phyloP scores from a whole-genome alignment of 2,888 invertebrate genomes.

The Nomada goodeniana region DNA sequence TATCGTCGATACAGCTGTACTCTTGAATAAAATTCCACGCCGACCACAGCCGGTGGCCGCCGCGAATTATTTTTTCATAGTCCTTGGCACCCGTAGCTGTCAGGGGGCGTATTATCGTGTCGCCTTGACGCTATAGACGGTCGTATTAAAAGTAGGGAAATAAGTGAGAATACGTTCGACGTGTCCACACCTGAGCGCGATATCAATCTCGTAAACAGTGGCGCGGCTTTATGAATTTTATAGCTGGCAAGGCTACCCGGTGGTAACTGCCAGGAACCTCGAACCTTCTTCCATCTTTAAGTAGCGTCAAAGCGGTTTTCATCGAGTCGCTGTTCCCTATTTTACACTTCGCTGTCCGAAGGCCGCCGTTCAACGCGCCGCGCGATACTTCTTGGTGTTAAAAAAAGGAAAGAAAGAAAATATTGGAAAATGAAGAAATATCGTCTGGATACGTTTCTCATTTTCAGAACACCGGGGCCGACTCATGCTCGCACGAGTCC shows the following conservation, averaged over 20 bases:
- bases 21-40: conserved; percentile 26
- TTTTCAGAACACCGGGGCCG: too few species aligned
- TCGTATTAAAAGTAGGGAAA: conserved; percentile 31
- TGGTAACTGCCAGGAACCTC: not conserved
- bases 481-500: not conserved
- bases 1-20: not conserved
- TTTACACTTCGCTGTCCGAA: too few species aligned
- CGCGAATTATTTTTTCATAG: conserved; percentile 52
- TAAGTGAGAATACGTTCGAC: not conserved
- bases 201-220: conserved; percentile 10
- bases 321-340: too few species aligned
- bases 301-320: not conserved
- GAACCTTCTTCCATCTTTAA: not conserved
- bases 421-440: too few species aligned
- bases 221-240: not conserved
- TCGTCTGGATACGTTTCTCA: too few species aligned
- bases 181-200: not conserved
- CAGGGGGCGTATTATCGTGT: conserved; percentile 33
- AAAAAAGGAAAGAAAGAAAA: too few species aligned
- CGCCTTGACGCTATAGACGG: conserved; percentile 31
- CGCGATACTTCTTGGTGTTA: too few species aligned
- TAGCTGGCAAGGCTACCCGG: not conserved
- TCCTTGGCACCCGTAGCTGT: conserved; percentile 37
- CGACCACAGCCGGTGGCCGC: not conserved
- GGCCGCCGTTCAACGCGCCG: too few species aligned